Conservation (phyloP, 2,113 vertebrate species). For the Melanostigma gelatinosum region DNA sequence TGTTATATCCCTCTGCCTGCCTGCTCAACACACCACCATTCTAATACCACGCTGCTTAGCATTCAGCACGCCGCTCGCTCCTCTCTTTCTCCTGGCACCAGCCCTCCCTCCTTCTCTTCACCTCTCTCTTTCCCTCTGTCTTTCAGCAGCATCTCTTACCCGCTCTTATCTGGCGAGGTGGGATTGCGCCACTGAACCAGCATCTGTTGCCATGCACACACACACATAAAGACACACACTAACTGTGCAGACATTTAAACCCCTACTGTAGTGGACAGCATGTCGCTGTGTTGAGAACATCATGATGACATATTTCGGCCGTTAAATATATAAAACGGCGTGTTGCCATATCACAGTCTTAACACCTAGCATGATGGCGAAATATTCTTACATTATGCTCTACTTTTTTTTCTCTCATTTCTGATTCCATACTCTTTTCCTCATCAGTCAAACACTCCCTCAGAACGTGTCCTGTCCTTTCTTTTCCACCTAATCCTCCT, state of each 20-base stretch:
- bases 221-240: background rate
- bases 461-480: background rate
- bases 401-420: background rate
- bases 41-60: slow-evolving; percentile 68
- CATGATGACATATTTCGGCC: slow-evolving; percentile 47
- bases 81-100: slow-evolving; percentile 48
- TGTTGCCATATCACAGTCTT: slow-evolving; percentile 23
- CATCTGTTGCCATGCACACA: slow-evolving; percentile 56
- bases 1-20: slow-evolving; percentile 40
- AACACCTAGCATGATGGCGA: slow-evolving; percentile 23
- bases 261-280: slow-evolving; percentile 58
- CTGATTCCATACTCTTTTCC: background rate
- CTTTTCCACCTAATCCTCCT: no score
- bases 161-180: slow-evolving; percentile 67
- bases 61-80: slow-evolving; percentile 58
- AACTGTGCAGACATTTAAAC: slow-evolving; percentile 53
- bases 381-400: slow-evolving; percentile 7
- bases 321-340: slow-evolving; percentile 43
- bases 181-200: slow-evolving; percentile 69
- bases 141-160: slow-evolving; percentile 55
- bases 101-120: slow-evolving; percentile 37
- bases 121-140: slow-evolving; percentile 38
- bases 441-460: background rate
- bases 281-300: slow-evolving; percentile 44
- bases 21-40: slow-evolving; percentile 67